Evolutionary conservation across 1,140 invertebrate species (phyloP).

Genomic region (Yoshiicerus persimilis): DNA sequence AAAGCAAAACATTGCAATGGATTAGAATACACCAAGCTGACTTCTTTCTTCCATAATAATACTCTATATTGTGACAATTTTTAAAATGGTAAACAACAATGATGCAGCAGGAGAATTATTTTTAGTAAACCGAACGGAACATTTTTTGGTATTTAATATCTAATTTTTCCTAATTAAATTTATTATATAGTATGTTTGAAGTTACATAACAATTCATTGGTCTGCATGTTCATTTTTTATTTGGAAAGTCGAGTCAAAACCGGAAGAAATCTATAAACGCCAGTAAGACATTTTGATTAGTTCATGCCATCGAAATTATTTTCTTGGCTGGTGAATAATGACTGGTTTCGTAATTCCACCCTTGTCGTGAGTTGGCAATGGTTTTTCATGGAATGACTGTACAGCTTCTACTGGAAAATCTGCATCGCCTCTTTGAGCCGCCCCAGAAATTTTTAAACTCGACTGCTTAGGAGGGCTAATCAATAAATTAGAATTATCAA

Average conservation of each 20-base stretch:
- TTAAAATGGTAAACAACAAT: neutral
- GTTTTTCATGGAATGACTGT: slow-evolving; percentile 74
- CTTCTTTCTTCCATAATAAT: neutral
- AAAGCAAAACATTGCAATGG: too few species aligned
- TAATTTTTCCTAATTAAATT: slow-evolving; percentile 3
- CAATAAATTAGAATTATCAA: slow-evolving; percentile 33
- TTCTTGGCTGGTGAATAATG: slow-evolving; percentile 73
- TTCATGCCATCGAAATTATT: slow-evolving; percentile 59
- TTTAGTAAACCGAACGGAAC: neutral
- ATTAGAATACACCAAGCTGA: too few species aligned
- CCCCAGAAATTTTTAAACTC: slow-evolving; percentile 71
- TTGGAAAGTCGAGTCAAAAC: neutral
- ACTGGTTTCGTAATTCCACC: slow-evolving; percentile 63
- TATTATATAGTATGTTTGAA: neutral
- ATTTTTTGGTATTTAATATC: neutral
- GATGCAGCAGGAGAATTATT: neutral
- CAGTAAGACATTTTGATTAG: neutral
- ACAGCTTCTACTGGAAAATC: slow-evolving; percentile 87
- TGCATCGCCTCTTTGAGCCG: slow-evolving; percentile 72
- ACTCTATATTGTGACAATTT: neutral
- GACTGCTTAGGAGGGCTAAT: slow-evolving; percentile 68
- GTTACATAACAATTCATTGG: neutral
- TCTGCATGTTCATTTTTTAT: neutral
- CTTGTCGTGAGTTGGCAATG: slow-evolving; percentile 64
- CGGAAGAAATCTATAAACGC: neutral